A percentile compares a stretch with the other conserved stretches of the same genome.
These are phyloP conservation scores for Himalopsyche anomala DNA, from an alignment of 2,888 invertebrate genomes.

Conservation along the genomic window DNA sequence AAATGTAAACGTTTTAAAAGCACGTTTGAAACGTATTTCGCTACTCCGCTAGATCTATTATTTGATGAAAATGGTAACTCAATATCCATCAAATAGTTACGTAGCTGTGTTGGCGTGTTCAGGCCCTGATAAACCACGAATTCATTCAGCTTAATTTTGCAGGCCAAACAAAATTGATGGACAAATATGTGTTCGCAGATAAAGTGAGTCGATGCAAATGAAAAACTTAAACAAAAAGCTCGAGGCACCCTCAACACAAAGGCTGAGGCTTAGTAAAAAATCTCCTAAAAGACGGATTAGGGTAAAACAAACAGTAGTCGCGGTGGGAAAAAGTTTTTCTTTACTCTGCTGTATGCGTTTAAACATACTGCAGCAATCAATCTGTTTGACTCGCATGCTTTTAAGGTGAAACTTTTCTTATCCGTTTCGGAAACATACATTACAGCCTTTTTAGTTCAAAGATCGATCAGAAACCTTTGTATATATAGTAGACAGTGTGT, in stretches of 20 bases:
- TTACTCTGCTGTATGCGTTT: constrained; percentile 46
- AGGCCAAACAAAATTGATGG: constrained; percentile 35
- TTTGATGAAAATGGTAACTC: no score
- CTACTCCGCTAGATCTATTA: no score
- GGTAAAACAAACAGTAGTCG: constrained; percentile 49
- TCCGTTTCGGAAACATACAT: neutral
- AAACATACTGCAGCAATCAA: constrained; percentile 58
- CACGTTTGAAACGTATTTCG: no score
- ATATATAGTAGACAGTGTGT: neutral
- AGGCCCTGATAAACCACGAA: neutral
- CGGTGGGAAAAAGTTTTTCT: constrained; percentile 54
- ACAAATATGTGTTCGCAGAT: constrained; percentile 20
- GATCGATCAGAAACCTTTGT: neutral
- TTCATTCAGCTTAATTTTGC: neutral
- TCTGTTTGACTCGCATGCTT: constrained; percentile 45
- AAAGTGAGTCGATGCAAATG: constrained; percentile 39
- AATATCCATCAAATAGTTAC: neutral
- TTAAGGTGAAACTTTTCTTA: constrained; percentile 23
- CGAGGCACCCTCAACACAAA: neutral
- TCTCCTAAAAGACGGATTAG: constrained; percentile 57
- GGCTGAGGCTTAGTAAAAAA: constrained; percentile 49
- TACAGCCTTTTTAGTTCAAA: neutral
- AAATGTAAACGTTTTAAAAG: no score
- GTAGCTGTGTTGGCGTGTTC: neutral
- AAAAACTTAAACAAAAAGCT: constrained; percentile 46